Evolutionary conservation across 2,797 vertebrate species (phyloP).

Genomic region (Lutjanus campechanus): DNA sequence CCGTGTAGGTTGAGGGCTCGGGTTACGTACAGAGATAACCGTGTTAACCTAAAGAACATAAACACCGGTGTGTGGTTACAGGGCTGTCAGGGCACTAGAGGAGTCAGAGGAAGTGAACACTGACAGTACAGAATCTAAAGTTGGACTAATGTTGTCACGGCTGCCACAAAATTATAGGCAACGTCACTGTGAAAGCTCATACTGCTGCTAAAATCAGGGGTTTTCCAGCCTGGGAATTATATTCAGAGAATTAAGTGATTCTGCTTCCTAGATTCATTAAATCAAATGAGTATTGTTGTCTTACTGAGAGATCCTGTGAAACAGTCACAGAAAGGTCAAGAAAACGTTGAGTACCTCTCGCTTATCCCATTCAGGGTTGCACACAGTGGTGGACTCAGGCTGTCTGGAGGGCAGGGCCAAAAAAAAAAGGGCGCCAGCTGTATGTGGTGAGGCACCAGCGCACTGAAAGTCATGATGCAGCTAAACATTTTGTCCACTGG

Average conservation of each 20-base stretch:
- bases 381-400: background rate
- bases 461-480: too few relatives aligned
- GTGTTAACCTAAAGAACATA: constrained; percentile 84
- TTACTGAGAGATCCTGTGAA: constrained; percentile 24
- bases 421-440: too few relatives aligned
- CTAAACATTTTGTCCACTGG: too few relatives aligned
- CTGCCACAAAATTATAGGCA: constrained; percentile 67
- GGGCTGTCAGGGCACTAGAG: constrained; percentile 53
- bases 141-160: constrained; percentile 59
- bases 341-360: constrained; percentile 9
- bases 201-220: constrained; percentile 47
- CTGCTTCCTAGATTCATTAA: constrained; percentile 48
- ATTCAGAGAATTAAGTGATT: constrained; percentile 43
- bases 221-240: constrained; percentile 65
- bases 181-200: constrained; percentile 47
- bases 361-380: constrained; percentile 1
- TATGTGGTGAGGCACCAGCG: too few relatives aligned
- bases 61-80: constrained; percentile 81
- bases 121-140: constrained; percentile 59
- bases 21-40: constrained; percentile 81
- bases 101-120: constrained; percentile 49
- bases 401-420: too few relatives aligned
- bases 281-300: constrained; percentile 29
- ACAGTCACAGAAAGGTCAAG: constrained; percentile 36
- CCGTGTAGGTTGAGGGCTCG: constrained; percentile 72